Evolutionary conservation across 2,797 vertebrate genomes (phyloP).

Genomic region (Sparidentex hasta): DNA sequence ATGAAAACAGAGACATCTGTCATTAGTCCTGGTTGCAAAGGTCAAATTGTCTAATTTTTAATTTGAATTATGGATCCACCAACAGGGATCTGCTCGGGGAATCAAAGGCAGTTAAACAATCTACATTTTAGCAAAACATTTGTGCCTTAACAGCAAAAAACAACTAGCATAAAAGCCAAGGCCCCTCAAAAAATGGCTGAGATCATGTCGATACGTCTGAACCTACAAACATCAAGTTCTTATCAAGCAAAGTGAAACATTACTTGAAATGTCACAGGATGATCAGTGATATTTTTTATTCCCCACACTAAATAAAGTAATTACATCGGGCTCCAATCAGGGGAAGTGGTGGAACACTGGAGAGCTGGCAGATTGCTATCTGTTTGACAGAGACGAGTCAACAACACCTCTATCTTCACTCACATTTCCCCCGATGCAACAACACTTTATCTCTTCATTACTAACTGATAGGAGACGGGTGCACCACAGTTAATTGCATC

Average conservation of each 20-base stretch:
- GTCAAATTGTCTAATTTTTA: not conserved
- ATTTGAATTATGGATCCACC: not conserved
- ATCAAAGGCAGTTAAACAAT: not conserved
- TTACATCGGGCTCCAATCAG: slow-evolving; percentile 71
- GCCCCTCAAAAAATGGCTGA: not conserved
- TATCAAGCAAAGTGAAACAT: slow-evolving; percentile 38
- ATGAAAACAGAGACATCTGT: not conserved
- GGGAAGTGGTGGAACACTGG: slow-evolving; percentile 65
- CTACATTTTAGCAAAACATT: not conserved
- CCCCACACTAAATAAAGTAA: slow-evolving; percentile 72
- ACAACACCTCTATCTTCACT: slow-evolving; percentile 76
- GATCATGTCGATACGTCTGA: not conserved
- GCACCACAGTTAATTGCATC: slow-evolving; percentile 71
- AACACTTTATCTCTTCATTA: slow-evolving; percentile 78
- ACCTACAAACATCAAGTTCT: slow-evolving; percentile 1
- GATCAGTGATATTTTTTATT: slow-evolving; percentile 70
- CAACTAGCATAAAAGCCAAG: not conserved
- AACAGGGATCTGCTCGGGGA: not conserved
- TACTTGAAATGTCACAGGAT: slow-evolving; percentile 63
- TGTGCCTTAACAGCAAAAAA: not conserved
- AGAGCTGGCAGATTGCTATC: slow-evolving; percentile 76
- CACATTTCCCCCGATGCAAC: slow-evolving; percentile 74
- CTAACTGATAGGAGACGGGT: slow-evolving; percentile 61
- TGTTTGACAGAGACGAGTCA: slow-evolving; percentile 76
- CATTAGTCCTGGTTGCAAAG: not conserved